Evolutionary conservation across 2,797 vertebrate species (phyloP), one percentile per base, ranked within the genome.

Genomic region (Catostomus latipinnis): DNA sequence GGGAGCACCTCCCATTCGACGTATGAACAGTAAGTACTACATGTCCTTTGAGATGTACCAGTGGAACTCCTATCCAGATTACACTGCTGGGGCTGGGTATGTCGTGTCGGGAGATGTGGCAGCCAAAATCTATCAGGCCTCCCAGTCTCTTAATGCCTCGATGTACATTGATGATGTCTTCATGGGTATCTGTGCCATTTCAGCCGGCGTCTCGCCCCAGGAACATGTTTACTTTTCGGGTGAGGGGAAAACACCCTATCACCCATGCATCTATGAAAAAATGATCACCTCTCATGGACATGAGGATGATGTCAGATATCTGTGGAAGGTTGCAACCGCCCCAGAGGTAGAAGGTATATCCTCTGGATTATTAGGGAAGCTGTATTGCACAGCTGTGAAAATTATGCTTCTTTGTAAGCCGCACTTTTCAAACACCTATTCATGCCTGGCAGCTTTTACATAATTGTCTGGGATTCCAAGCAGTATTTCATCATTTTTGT

Each of bases 261-360:
- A 99, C 86, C 94, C 94, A 11, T 98, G 97, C 88, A 96, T 98
- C 89, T 98, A 96, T 70, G 90, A 95, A 48, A 94, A 92, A 90
- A 98, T 99, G 96, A 97, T 98, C 84, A 99, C 96, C 9, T 99
- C 97, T 48, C 97, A 98, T 0, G 96, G 96, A 76, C 97, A 99
- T 0, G 81, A 92, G 62, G 70, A 89, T 0, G 97, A 98, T 22
- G 90, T 97, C 46, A 89, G 90, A 57, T 86, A 89, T 58, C 91
- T 98, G 0, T 98, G 97, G 97, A 91, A 81, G 83, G 90, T 88
- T 48, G 95, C 95, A 4, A 96, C 93, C n/a, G 89, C 94, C 54
- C 93, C 93, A 4, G 75, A 87, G 79, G 89, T 95, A 8, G 88
- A 89, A 70, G 81, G 76, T 0, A 12, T 91, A 73, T 92, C 95